Evolutionary conservation across 2,797 vertebrate genomes (phyloP).

Genomic region (Sebastes trivittatus): DNA sequence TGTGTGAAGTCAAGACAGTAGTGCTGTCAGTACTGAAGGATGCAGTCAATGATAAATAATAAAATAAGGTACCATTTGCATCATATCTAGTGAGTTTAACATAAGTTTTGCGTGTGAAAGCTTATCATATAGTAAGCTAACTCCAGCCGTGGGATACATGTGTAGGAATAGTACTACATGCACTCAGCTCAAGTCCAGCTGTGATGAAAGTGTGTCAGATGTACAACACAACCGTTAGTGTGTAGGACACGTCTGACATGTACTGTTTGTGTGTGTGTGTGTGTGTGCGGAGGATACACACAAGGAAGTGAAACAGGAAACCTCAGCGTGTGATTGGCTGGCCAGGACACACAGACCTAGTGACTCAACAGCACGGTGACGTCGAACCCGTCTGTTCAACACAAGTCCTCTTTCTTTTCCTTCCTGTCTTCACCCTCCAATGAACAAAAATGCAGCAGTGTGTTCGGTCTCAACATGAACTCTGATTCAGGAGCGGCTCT

Average conservation of each 20-base stretch:
- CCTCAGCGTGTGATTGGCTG: conserved; percentile 39
- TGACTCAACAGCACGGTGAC: neutral
- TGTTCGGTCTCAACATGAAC: conserved; percentile 6
- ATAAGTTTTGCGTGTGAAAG: neutral
- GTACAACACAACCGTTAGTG: neutral
- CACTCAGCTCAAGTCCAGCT: neutral
- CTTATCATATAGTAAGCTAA: neutral
- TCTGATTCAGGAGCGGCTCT: neutral
- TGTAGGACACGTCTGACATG: conserved; percentile 20
- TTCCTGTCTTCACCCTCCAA: conserved; percentile 1
- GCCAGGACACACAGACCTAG: neutral
- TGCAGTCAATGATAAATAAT: neutral
- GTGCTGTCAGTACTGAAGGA: neutral
- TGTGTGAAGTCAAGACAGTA: neutral
- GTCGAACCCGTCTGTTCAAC: neutral
- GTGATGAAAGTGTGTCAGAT: neutral
- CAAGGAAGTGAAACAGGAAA: conserved; percentile 36
- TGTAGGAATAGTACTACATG: neutral
- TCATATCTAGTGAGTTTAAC: neutral
- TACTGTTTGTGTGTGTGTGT: neutral
- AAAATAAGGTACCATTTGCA: neutral
- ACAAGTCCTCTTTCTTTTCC: conserved; percentile 18
- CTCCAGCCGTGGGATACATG: neutral
- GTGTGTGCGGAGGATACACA: neutral
- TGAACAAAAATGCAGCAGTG: conserved; percentile 6